Base-by-base conservation (phyloP, 2,113 vertebrate species). In the Sphyrna mokarran region DNA sequence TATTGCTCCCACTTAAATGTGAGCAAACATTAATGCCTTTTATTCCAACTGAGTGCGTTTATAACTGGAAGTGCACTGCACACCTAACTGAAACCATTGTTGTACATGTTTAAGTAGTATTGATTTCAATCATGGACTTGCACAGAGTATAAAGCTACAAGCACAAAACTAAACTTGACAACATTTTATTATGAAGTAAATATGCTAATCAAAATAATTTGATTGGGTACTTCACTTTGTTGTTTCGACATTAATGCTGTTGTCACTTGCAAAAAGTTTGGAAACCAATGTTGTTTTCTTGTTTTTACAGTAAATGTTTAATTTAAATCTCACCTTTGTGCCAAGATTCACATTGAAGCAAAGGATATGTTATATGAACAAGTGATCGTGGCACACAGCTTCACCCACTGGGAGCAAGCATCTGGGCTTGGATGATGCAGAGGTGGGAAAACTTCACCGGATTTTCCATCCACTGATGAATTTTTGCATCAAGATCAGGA, bases 11-110 rank as follows among this genome's bases (percentile, higher is more conserved):
- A 63, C 87, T 91, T 91, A 63, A 63, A 63, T n/a, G 29, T 63
- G 58, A 63, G 58, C 87, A 91, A 91, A 63, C 54, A 91, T 63
- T 61, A n/a, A 16, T 58, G 11, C 58, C 87, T 61, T 91, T 91
- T 91, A 91, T 91, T n/a, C 33, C 58, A 93, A 93, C 33, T 66
- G 61, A 93, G 66, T 93, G 89, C 89, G 11, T 93, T 93, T 93
- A 37, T 7, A 66, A 66, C 89, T n/a, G 5, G n/a, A 63, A 93
- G 14, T 93, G 58, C 61, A 37, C 61, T 40, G 22, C 89, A 37
- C 23, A 18, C 9, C 89, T 93, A 66, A 93, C 61, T 93, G 89
- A 93, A 93, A 93, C 89, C n/a, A 66, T 22, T 66, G 61, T 68
- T n/a, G 61, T 68, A n/a, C 63, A 29, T 91, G 87, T 91, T 58